Base-by-base conservation (phyloP, 2,888 invertebrate genomes). In the Yponomeuta cagnagella region DNA sequence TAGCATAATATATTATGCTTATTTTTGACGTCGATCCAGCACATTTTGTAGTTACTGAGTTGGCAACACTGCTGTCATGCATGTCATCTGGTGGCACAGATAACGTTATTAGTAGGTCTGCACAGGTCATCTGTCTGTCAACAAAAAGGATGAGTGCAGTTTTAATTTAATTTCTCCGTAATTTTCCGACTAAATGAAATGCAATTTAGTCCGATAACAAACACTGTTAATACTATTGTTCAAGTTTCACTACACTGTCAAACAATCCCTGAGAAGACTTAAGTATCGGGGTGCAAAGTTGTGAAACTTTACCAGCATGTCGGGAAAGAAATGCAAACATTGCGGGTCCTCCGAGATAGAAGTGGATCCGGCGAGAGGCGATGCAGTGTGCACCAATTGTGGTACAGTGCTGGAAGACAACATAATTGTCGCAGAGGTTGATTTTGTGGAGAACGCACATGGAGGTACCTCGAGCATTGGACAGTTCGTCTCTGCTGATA, bases 341-440 rank as follows among this genome's bases (percentile, higher is more conserved):
- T 97, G 97, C 84, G 97, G 97, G 15, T 96, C 97, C 63, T 95
- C 97, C 6, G 97, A 98, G 74, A 97, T 99, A 73, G 99, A 99
- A 89, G 97, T 96, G 73, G 99, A 99, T 86, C 96, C 97, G 73
- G 96, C 97, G 33, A 94, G 98, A 79, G 99, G 99, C 58, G 98
- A 99, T 93, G 96, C 97, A 10, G 98, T 99, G 1, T 99, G 99
- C 86, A 98, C 97, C 43, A 96, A 95, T 81, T 99, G 99, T 90
- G 99, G 99, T 43, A 96, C 97, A 9, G 99, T 99, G 1, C 90
- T 99, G 23, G 99, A 99, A 84, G 98, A 99, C 81, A 98, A 97
- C 79, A 96, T 98, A 71, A 99, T 99, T 81, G 98, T 99, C 37
- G 97, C 98, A 2, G 99, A 99, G 86, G 96, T 99, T 64, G 97